Evolutionary conservation across 1,140 invertebrate genomes (phyloP), one percentile per base, ranked within the genome.

Genomic region (Meteorus sp.): DNA sequence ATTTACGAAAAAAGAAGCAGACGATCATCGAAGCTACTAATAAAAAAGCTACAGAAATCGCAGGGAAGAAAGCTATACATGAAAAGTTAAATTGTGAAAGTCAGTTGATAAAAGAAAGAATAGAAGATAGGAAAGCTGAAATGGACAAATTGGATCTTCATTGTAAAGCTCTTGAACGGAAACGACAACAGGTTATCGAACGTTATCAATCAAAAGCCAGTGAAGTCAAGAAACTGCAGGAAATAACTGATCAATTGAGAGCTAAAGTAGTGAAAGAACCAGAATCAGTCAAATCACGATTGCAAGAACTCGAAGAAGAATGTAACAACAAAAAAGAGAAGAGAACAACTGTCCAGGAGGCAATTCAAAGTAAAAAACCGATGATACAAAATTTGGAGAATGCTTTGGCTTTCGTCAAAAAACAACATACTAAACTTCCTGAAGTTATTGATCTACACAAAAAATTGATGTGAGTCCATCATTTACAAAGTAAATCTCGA

Each of bases 211-310:
- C 39, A 19, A 29, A 56, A 9, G 63, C 50, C 33, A 15, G n/a
- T 22, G 13, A 56, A 29, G 19, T 35, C 11, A 23, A 27, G 23
- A 63, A 75, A 71, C 17, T 67, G 3, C 53, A 50, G 9, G 65
- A 69, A 58, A 33, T 20, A 11, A 63, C 65, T 44, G 44, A 44
- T 20, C 64, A 73, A 37, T 45, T 73, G 13, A 56, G 70, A 45
- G 64, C 66, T 3, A 65, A 67, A 43, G 50, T 74, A 50, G 70
- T 76, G 3, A 52, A 53, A 48, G 68, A 66, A 20, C 74, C 74
- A 22, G 67, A 72, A 50, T 27, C 60, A 22, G 64, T 68, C 59
- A 27, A 51, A 33, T 41, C 33, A 0, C 62, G 56, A 29, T 64
- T 71, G 35, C 44, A 59, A 9, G 65, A 73, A n/a, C 29, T 72